Percentiles rank a stretch among this genome's conserved stretches.
These are phyloP conservation scores for Netta rufina DNA, from an alignment of 2,797 vertebrate species.

Conservation along the genomic window DNA sequence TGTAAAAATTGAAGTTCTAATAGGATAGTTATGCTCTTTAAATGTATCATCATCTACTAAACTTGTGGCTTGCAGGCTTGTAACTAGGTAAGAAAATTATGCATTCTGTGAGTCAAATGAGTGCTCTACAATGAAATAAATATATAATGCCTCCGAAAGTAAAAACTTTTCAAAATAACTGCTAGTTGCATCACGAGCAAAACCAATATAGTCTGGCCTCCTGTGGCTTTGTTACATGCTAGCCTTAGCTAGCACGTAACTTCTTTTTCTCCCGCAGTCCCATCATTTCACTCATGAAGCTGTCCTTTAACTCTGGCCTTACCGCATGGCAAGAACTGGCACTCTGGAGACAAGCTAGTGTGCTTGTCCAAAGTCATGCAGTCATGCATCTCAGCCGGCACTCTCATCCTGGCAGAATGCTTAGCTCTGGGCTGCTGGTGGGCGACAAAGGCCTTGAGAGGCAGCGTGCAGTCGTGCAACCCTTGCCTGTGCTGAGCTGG, in stretches of 20 bases:
- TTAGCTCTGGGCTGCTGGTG: neutral
- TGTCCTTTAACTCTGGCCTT: neutral
- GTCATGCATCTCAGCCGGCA: rapidly evolving
- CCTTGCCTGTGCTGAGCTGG: neutral
- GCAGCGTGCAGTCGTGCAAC: neutral
- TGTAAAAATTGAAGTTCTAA: neutral
- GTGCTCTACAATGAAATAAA: neutral
- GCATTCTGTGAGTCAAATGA: neutral
- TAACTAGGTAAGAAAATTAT: neutral
- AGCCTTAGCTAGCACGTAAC: neutral
- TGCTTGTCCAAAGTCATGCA: neutral
- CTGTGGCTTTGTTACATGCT: neutral
- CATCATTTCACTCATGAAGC: neutral
- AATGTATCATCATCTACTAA: neutral
- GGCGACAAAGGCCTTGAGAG: neutral
- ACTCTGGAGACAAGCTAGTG: neutral
- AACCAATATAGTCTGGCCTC: neutral
- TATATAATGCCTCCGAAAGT: neutral
- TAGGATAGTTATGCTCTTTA: neutral
- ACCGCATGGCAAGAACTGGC: neutral
- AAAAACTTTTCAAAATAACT: neutral
- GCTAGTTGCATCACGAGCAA: rapidly evolving
- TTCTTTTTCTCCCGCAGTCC: neutral
- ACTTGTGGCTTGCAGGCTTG: neutral
- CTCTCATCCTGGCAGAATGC: rapidly evolving